A percentile compares a stretch with the other conserved stretches of the same genome.
Conservation (phyloP, 2,797 vertebrate species). For the Argentina silus region DNA sequence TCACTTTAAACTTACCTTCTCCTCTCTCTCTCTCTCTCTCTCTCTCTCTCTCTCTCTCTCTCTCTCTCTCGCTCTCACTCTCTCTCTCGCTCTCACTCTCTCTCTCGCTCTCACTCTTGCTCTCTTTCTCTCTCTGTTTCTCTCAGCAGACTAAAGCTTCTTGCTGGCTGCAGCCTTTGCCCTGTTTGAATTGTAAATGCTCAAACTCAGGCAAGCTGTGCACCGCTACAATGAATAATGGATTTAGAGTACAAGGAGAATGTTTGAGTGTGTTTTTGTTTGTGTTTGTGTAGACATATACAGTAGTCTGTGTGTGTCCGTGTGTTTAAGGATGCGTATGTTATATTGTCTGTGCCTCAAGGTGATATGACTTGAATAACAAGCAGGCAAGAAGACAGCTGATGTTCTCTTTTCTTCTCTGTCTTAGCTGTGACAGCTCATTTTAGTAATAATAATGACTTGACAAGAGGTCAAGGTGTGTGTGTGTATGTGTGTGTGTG, state of each 20-base stretch:
- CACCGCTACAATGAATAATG: conserved; percentile 66
- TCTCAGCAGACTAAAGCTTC: conserved; percentile 29
- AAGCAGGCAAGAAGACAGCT: not conserved
- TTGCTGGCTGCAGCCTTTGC: conserved; percentile 45
- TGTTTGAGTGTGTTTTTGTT: conserved; percentile 32
- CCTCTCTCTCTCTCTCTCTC: not conserved
- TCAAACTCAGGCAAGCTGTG: conserved; percentile 62
- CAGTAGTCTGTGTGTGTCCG: not conserved
- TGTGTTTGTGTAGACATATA: conserved; percentile 7
- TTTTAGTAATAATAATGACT: not conserved
- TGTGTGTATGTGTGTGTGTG: not conserved
- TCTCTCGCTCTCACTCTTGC: not conserved
- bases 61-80: not conserved
- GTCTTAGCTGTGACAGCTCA: not conserved
- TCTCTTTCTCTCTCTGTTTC: conserved; percentile 2
- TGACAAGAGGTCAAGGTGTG: not conserved
- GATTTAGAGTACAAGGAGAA: conserved; percentile 55
- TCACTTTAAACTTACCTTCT: too few species aligned
- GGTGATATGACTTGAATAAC: not conserved
- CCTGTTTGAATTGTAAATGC: conserved; percentile 71
- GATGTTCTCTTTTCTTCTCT: not conserved
- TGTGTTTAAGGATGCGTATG: conserved; percentile 11
- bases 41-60: not conserved
- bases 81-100: not conserved
- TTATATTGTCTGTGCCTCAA: not conserved